Base-by-base conservation (phyloP, 2,797 vertebrate species). In the Eptatretus atami region DNA sequence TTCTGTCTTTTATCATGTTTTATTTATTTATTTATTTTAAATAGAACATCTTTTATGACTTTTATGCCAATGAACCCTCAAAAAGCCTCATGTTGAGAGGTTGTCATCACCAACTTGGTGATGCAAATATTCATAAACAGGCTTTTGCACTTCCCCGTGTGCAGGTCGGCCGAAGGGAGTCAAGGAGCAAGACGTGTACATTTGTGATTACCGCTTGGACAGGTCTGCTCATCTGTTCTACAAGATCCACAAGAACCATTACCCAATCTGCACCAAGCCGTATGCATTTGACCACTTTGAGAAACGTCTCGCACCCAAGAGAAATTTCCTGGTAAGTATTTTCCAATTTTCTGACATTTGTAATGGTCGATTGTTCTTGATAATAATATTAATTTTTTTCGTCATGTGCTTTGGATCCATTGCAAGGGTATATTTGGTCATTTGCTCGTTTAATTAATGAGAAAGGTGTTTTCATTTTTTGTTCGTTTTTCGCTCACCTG, bases 201-300 rank as follows among this genome's bases (percentile, higher is more conserved):
- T 98, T 72, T 96, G 90, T 52, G 92, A 98, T 68, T 98, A 96
- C 67, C 84, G 90, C 67, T 77, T 96, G 64, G 92, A 98, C 73
- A 96, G 94, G 72, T 96, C 92, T 0, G 92, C 92, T 54, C 90
- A 96, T 69, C 79, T 95, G 64, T 98, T 96, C 73, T 98, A 98
- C 77, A 98, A 98, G 78, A 98, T 96, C 73, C 90, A 98, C 72
- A 83, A 87, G 1, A 98, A 96, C 69, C 90, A 86, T 54, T 96
- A 82, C 67, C 86, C 90, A 0, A 84, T 88, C 63, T 98, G 92
- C 79, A 96, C 92, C 73, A 95, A 94, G 73, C 75, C 80, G 65
- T 98, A 90, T 10, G 90, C 90, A 73, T 98, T 98, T 67, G 83
- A 95, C 73, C 92, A 98, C 75, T 98, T 98, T 74, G 78, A 86